Conservation (phyloP, 1,140 invertebrate species). For the Achatina immaculata region DNA sequence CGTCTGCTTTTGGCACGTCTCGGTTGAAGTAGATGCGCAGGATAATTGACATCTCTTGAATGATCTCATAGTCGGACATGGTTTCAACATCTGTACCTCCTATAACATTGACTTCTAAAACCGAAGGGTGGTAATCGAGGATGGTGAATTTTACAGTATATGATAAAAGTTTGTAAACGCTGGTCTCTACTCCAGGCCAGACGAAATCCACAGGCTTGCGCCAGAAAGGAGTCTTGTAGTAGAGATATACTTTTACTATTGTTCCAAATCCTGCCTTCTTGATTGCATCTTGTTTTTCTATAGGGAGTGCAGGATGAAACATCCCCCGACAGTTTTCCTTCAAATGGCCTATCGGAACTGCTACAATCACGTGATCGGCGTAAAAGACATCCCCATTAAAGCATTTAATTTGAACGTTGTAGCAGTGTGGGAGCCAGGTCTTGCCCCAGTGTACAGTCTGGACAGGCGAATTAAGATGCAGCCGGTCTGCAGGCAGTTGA, state of each 20-base stretch:
- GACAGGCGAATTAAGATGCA: background rate
- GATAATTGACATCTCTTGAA: background rate
- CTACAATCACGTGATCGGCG: slow-evolving; percentile 9
- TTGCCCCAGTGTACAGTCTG: background rate
- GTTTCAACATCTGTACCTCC: background rate
- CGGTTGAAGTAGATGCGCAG: background rate
- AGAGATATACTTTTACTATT: background rate
- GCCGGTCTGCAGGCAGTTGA: background rate
- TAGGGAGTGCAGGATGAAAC: background rate
- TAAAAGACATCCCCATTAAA: background rate
- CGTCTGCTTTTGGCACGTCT: background rate
- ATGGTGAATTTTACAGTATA: background rate
- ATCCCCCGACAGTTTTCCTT: background rate
- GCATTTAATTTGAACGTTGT: background rate
- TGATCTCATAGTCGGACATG: background rate
- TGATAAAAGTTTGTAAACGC: background rate
- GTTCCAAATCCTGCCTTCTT: slow-evolving; percentile 5
- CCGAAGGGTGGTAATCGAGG: background rate
- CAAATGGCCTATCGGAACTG: slow-evolving; percentile 10
- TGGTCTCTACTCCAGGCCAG: background rate
- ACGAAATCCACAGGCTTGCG: background rate
- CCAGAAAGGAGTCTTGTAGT: background rate
- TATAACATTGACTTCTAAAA: background rate
- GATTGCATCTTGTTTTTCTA: background rate
- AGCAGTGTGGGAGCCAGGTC: background rate